Conservation (phyloP, 1,140 invertebrate genomes). For the Lepidurus packardi region DNA sequence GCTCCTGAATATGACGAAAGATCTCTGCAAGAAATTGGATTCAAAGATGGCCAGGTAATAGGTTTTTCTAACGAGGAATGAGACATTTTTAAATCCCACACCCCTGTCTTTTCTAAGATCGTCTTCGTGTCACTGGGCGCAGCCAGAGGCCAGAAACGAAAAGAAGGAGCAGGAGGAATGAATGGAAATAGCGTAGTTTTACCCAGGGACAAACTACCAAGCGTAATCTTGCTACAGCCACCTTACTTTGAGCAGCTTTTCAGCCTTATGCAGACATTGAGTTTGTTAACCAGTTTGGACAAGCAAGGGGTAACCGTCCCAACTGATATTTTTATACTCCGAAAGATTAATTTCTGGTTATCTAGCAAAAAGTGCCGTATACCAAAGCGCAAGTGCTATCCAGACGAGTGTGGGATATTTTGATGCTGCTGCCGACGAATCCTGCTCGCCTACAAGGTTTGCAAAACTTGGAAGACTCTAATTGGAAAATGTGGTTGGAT, state of each 20-base stretch:
- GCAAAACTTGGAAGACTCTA: constrained; percentile 57
- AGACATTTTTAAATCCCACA: too few species aligned
- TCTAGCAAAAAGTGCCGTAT: constrained; percentile 68
- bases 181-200: constrained; percentile 40
- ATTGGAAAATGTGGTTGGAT: constrained; percentile 67
- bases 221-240: constrained; percentile 71
- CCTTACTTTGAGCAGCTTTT: constrained; percentile 86
- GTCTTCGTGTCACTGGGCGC: constrained; percentile 84
- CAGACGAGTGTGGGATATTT: constrained; percentile 84
- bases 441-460: constrained; percentile 76
- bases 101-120: constrained; percentile 51
- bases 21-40: constrained; percentile 77
- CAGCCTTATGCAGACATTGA: constrained; percentile 78
- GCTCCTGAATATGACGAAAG: constrained; percentile 91
- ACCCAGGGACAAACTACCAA: constrained; percentile 72
- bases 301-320: constrained; percentile 55
- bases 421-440: constrained; percentile 83
- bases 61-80: constrained; percentile 42
- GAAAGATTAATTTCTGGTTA: constrained; percentile 35
- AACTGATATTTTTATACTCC: neutral
- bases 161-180: neutral
- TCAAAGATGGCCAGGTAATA: constrained; percentile 71
- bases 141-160: constrained; percentile 62
- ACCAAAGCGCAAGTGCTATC: constrained; percentile 86
- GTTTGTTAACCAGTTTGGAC: constrained; percentile 68